Percentiles rank a stretch among this genome's conserved stretches.
phyloP scores from a whole-genome alignment of 2,888 invertebrate species.

The Ormyrus pomaceus region DNA sequence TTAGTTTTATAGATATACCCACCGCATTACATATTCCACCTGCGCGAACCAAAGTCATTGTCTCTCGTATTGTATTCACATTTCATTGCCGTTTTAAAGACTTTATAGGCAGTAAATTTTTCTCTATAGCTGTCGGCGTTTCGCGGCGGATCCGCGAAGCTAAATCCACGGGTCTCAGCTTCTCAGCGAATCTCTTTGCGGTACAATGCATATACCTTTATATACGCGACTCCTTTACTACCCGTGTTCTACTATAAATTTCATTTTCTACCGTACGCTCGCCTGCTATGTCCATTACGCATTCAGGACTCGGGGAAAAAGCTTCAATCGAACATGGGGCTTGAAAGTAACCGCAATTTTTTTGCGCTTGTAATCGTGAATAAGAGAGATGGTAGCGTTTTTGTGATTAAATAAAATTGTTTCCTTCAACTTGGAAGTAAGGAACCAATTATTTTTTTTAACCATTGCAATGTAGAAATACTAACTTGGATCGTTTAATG shows the following conservation, averaged over 20 bases:
- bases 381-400: slow-evolving; percentile 10
- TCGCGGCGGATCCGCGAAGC: neutral
- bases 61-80: slow-evolving; percentile 32
- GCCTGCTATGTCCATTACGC: slow-evolving; percentile 26
- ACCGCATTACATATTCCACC: neutral
- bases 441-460: no score
- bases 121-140: slow-evolving; percentile 22
- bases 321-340: slow-evolving; percentile 3
- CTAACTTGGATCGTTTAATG: no score
- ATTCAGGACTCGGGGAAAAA: slow-evolving; percentile 44
- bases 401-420: slow-evolving; percentile 8
- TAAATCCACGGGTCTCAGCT: slow-evolving; percentile 12
- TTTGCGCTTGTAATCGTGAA: slow-evolving; percentile 36
- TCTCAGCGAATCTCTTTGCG: slow-evolving; percentile 18
- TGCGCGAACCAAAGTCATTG: slow-evolving; percentile 17
- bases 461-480: no score
- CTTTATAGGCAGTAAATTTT: slow-evolving; percentile 41
- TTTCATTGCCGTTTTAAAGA: slow-evolving; percentile 28
- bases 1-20: no score
- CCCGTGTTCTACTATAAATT: slow-evolving; percentile 36
- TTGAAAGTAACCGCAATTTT: slow-evolving; percentile 9
- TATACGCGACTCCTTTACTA: neutral
- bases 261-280: slow-evolving; percentile 8
- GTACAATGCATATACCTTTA: slow-evolving; percentile 7
- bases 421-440: no score